Conservation (phyloP, 2,113 vertebrate genomes). For the Emydura subglobosa region DNA sequence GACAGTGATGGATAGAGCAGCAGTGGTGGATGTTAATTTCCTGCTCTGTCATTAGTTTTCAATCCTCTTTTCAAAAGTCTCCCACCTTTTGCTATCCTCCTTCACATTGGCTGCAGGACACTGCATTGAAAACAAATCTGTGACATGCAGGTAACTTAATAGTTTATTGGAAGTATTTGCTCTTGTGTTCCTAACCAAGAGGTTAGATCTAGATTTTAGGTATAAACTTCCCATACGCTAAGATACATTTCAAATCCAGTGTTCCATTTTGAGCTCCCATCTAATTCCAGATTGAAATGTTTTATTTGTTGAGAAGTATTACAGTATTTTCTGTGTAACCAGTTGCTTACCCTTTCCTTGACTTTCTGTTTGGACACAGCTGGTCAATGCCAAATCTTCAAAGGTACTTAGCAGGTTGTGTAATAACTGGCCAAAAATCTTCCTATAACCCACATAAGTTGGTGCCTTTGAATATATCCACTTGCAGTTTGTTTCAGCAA, state of each 20-base stretch:
- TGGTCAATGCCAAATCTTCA: neutral
- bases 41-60: neutral
- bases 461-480: neutral
- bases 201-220: neutral
- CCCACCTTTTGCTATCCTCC: neutral
- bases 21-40: constrained; percentile 21
- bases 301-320: neutral
- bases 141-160: neutral
- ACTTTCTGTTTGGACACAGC: neutral
- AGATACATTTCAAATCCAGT: neutral
- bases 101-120: neutral
- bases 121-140: neutral
- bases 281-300: neutral
- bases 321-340: neutral
- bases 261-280: neutral
- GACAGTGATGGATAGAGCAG: neutral
- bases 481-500: neutral
- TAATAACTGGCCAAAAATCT: neutral
- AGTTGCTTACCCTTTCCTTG: neutral
- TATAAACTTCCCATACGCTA: neutral
- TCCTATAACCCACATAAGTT: neutral
- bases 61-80: neutral
- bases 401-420: neutral
- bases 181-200: neutral
- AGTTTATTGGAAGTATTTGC: neutral